phyloP scores from a whole-genome alignment of 2,797 vertebrate genomes.

The Mormyrops attenuatus region DNA sequence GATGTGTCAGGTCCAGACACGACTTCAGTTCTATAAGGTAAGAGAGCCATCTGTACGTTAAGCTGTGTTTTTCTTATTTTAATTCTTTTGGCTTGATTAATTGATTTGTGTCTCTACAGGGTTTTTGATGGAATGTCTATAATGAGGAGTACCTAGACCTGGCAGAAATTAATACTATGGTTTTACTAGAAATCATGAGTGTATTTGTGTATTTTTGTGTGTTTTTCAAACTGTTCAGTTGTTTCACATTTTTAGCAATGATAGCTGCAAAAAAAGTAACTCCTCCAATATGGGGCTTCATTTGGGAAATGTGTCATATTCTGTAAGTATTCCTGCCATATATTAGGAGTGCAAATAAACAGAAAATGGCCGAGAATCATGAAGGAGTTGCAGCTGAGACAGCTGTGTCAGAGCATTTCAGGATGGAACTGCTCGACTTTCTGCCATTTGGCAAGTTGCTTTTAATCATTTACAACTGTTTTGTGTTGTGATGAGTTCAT shows the following conservation, averaged over 20 bases:
- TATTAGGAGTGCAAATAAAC: neutral
- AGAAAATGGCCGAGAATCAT: neutral
- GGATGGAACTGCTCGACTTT: neutral
- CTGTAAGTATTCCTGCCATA: neutral
- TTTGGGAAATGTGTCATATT: neutral
- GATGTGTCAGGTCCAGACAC: neutral
- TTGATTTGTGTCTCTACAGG: neutral
- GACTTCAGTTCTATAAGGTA: neutral
- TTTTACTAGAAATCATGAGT: neutral
- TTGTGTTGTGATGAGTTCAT: neutral
- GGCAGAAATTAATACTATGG: neutral
- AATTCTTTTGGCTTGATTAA: neutral
- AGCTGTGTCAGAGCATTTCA: neutral
- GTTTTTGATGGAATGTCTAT: neutral
- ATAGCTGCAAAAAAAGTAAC: neutral
- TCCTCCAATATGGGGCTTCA: neutral
- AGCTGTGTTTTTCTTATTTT: neutral
- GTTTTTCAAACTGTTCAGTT: neutral
- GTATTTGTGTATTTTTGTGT: neutral
- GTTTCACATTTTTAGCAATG: neutral
- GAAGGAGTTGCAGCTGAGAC: neutral
- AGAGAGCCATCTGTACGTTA: neutral
- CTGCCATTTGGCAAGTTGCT: neutral
- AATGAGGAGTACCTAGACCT: neutral
- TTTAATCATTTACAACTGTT: neutral